A percentile compares a stretch with the other conserved stretches of the same genome.
These are phyloP conservation scores for Catharus ustulatus DNA, from an alignment of 2,797 vertebrate genomes.

Conservation along the genomic window DNA sequence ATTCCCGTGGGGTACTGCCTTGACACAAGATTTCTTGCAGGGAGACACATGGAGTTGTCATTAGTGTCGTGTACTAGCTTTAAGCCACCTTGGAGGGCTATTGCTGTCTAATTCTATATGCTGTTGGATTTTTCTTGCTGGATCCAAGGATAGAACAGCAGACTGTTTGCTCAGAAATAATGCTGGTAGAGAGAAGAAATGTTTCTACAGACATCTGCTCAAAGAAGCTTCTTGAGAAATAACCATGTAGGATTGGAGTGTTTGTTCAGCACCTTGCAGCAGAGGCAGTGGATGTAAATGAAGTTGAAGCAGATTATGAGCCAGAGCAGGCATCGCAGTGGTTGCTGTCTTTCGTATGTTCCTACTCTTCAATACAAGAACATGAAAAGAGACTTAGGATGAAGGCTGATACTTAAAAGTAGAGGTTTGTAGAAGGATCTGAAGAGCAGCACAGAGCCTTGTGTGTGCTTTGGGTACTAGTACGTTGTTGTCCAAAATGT, in stretches of 20 bases:
- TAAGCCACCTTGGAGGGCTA: not conserved
- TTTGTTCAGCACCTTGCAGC: not conserved
- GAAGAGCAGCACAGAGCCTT: not conserved
- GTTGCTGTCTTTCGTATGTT: not conserved
- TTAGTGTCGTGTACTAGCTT: not conserved
- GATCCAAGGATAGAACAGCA: not conserved
- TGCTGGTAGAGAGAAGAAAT: not conserved
- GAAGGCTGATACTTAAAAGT: not conserved
- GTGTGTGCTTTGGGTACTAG: not conserved
- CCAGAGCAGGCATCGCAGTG: not conserved
- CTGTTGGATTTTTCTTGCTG: not conserved
- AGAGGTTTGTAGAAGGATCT: not conserved
- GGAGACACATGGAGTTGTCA: not conserved
- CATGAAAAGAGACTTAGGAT: not conserved
- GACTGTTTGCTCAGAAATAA: not conserved
- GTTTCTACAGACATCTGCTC: not conserved
- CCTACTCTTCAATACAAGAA: not conserved
- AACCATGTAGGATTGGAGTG: fast-evolving
- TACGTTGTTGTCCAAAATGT: not conserved
- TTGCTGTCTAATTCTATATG: not conserved
- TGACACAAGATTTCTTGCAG: not conserved
- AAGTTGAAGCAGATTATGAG: not conserved
- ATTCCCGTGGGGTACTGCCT: not conserved
- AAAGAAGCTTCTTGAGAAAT: not conserved
- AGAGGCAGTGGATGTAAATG: not conserved